A percentile compares a stretch with the other conserved stretches of the same genome.
phyloP scores from a whole-genome alignment of 2,113 vertebrate species.

The Pollachius pollachius region DNA sequence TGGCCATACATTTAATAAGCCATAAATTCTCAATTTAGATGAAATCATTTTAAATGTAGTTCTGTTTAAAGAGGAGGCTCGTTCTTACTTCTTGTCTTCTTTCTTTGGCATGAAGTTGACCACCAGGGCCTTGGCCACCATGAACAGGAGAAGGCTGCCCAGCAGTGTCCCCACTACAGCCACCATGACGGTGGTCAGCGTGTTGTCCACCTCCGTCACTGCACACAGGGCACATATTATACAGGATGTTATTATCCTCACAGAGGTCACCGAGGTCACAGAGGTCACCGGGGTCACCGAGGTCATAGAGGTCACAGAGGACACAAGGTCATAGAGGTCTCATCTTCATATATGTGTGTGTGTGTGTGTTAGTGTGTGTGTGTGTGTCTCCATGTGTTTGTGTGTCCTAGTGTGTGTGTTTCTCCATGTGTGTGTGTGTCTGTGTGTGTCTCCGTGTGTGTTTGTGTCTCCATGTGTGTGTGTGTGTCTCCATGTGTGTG shows the following conservation, averaged over 20 bases:
- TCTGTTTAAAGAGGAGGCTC: not conserved
- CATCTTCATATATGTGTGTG: too few relatives aligned
- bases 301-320: too few relatives aligned
- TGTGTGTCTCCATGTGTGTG: not conserved
- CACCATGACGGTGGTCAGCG: slow-evolving; percentile 83
- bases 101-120: slow-evolving; percentile 83
- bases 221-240: slow-evolving; percentile 1
- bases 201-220: slow-evolving; percentile 92
- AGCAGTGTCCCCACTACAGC: slow-evolving; percentile 84
- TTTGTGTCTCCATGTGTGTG: not conserved
- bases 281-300: too few relatives aligned
- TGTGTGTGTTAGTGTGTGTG: too few relatives aligned
- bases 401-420: not conserved
- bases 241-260: too few relatives aligned
- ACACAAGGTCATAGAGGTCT: too few relatives aligned
- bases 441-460: too few relatives aligned
- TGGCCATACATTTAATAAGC: too few relatives aligned
- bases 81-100: slow-evolving; percentile 86
- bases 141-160: slow-evolving; percentile 82
- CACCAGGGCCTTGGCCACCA: slow-evolving; percentile 87
- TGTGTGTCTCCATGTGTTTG: not conserved
- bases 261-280: too few relatives aligned
- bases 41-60: not conserved
- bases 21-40: too few relatives aligned
- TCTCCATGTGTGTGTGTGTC: not conserved